Evolutionary conservation across 2,113 vertebrate species (phyloP).

Genomic region (Lathamus discolor): DNA sequence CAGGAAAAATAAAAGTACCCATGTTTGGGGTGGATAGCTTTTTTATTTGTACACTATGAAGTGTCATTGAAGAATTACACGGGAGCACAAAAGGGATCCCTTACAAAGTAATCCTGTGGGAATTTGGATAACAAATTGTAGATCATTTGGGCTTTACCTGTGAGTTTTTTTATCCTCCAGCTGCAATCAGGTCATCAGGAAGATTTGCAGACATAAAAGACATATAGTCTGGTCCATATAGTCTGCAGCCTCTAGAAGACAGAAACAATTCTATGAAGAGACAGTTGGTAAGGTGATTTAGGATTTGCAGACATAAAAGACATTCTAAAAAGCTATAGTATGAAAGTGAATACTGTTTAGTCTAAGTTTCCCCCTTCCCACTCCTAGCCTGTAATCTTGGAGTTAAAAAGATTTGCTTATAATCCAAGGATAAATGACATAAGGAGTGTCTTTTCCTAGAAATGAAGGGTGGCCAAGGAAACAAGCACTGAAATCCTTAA

Average conservation of each 20-base stretch:
- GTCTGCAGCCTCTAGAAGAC: neutral
- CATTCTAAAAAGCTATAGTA: neutral
- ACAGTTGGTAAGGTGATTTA: neutral
- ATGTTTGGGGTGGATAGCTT: neutral
- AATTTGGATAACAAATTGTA: neutral
- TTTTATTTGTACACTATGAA: neutral
- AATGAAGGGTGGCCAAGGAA: neutral
- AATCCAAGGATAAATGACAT: neutral
- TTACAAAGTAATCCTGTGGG: neutral
- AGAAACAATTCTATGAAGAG: neutral
- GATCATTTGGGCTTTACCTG: neutral
- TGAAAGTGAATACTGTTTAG: neutral
- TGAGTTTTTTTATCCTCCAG: neutral
- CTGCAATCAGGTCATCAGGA: neutral
- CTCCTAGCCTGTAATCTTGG: neutral
- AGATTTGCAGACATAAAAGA: neutral
- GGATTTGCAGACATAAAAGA: neutral
- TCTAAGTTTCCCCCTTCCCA: rapidly evolving
- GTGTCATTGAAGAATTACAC: neutral
- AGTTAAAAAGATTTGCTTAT: neutral
- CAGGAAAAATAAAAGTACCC: neutral
- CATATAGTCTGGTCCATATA: neutral
- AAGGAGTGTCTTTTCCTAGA: neutral
- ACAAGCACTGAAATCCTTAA: neutral
- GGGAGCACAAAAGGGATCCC: neutral